phyloP scores from a whole-genome alignment of 2,113 vertebrate species.

The Poecile atricapillus region DNA sequence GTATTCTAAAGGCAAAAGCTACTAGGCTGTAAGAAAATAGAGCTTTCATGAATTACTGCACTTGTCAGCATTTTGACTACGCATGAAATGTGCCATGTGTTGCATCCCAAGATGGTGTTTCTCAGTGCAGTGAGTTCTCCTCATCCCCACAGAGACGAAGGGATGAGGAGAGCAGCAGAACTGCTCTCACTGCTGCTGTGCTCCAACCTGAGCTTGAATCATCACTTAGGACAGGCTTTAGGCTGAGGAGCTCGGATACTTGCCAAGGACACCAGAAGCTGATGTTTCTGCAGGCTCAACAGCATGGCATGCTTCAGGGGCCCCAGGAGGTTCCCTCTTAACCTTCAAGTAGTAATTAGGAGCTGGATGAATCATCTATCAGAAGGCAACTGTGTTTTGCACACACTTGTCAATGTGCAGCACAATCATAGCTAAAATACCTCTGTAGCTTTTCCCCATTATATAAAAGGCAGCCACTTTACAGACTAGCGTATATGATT shows the following conservation, averaged over 20 bases:
- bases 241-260: neutral
- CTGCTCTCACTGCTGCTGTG: neutral
- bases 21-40: neutral
- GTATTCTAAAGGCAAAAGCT: neutral
- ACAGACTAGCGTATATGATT: slow-evolving; percentile 22
- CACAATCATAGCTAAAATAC: slow-evolving; percentile 8
- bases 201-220: neutral
- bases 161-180: neutral
- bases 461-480: slow-evolving; percentile 44
- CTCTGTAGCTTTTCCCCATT: slow-evolving; percentile 12
- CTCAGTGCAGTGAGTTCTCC: fast-evolving
- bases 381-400: slow-evolving; percentile 14
- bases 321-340: neutral
- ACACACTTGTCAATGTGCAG: slow-evolving; percentile 15
- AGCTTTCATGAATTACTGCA: neutral
- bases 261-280: neutral
- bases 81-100: neutral
- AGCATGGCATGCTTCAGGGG: neutral
- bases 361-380: neutral
- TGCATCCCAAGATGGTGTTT: neutral
- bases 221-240: neutral
- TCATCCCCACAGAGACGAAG: neutral
- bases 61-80: neutral
- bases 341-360: slow-evolving; percentile 21
- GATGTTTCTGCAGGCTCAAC: neutral